Percentiles rank a stretch among this genome's conserved stretches.
phyloP scores from a whole-genome alignment of 2,797 vertebrate genomes.

The Ibycter americanus region DNA sequence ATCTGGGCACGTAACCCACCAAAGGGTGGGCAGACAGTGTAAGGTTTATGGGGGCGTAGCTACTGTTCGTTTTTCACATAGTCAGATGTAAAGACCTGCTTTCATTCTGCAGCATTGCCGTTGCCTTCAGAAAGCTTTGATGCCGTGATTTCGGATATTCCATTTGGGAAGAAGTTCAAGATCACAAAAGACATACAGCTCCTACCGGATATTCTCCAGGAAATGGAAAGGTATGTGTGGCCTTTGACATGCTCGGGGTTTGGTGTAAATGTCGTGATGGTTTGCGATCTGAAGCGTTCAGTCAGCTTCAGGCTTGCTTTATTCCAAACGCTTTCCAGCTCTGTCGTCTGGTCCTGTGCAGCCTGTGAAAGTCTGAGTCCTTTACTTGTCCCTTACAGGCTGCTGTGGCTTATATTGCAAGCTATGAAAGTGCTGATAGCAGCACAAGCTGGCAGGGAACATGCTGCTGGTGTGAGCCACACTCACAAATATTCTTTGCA shows the following conservation, averaged over 20 bases:
- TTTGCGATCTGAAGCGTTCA: neutral
- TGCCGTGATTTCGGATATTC: conserved; percentile 87
- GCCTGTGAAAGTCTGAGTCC: neutral
- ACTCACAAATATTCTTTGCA: neutral
- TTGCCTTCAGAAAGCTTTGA: conserved; percentile 82
- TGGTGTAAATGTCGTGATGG: neutral
- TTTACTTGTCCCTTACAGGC: neutral
- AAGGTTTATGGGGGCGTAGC: neutral
- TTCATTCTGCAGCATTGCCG: conserved; percentile 80
- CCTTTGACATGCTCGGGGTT: neutral
- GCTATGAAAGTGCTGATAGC: neutral
- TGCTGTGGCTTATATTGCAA: neutral
- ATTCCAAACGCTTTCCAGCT: neutral
- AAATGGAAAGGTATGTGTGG: conserved; percentile 86
- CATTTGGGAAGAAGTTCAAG: conserved; percentile 93
- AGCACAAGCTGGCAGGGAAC: neutral
- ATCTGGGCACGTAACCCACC: fast-evolving
- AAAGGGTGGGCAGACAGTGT: neutral
- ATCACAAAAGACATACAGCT: conserved; percentile 75
- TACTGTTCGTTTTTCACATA: neutral
- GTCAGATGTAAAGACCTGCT: neutral
- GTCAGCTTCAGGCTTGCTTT: neutral
- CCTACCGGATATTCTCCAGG: conserved; percentile 81
- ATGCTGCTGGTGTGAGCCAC: neutral
- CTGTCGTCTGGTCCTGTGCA: neutral